Percentiles rank a stretch among this genome's conserved stretches.
Evolutionary conservation across 2,797 vertebrate species (phyloP).

Genomic region (Periparus ater): DNA sequence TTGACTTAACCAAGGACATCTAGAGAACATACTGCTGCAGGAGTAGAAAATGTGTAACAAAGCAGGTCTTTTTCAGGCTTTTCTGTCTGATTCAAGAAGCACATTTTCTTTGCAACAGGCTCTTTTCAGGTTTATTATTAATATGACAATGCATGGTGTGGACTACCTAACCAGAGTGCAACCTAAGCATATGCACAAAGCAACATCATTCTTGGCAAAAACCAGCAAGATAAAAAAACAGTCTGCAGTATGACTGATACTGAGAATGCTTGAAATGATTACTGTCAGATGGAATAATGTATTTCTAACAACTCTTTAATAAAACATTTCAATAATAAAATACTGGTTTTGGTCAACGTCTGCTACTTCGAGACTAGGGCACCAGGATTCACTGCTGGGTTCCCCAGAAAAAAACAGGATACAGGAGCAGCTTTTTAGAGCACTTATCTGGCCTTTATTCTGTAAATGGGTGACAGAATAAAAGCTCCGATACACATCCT

Average conservation of each 20-base stretch:
- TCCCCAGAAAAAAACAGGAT: background rate
- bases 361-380: fast-evolving
- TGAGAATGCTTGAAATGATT: background rate
- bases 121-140: background rate
- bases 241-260: background rate
- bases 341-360: background rate
- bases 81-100: background rate
- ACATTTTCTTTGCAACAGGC: background rate
- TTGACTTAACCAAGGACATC: background rate
- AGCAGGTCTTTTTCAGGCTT: background rate
- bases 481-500: background rate
- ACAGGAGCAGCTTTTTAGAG: background rate
- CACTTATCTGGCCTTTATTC: background rate
- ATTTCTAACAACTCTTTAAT: background rate
- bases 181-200: background rate
- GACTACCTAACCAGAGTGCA: background rate
- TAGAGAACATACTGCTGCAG: background rate
- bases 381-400: background rate
- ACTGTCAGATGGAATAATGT: background rate
- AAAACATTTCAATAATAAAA: background rate
- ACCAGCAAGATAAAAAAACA: background rate
- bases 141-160: background rate
- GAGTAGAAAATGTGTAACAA: background rate
- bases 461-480: background rate
- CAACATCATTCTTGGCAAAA: background rate